Evolutionary conservation across 1,140 invertebrate species (phyloP).

Genomic region (Teleopsis dalmanni): DNA sequence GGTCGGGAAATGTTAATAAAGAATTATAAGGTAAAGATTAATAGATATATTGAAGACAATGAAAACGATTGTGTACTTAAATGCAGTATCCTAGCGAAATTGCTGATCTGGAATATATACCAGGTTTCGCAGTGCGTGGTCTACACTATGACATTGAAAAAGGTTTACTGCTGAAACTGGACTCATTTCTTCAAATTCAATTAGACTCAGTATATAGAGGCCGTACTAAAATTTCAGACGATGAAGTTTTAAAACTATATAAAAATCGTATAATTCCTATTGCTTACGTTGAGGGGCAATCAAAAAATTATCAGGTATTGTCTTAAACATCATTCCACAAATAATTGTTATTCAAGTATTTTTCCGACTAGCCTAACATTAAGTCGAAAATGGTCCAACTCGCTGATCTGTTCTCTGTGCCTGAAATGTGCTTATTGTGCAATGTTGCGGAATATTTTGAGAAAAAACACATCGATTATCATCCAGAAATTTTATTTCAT

Average conservation of each 20-base stretch:
- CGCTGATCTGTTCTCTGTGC: constrained; percentile 94
- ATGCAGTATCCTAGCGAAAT: constrained; percentile 85
- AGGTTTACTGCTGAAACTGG: constrained; percentile 89
- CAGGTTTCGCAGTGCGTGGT: constrained; percentile 85
- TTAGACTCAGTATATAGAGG: constrained; percentile 90
- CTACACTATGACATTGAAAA: constrained; percentile 95
- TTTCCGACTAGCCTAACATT: constrained; percentile 51
- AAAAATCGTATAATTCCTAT: constrained; percentile 78
- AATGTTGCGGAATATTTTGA: constrained; percentile 92
- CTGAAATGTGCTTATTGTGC: constrained; percentile 88
- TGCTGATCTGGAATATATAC: constrained; percentile 71
- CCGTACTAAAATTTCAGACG: constrained; percentile 67
- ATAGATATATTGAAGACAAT: too few relatives aligned
- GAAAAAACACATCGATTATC: constrained; percentile 82
- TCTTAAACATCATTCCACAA: too few relatives aligned
- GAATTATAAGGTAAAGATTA: constrained; percentile 73
- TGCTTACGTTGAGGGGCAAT: constrained; percentile 68
- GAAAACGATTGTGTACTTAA: too few relatives aligned
- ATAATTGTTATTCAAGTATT: constrained; percentile 13
- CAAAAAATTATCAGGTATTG: constrained; percentile 41
- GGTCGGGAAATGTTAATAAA: constrained; percentile 80
- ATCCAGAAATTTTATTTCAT: constrained; percentile 91
- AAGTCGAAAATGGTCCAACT: constrained; percentile 86
- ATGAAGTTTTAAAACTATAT: constrained; percentile 81
- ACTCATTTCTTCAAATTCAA: constrained; percentile 94